These are phyloP conservation scores for Xestia rhomboidea DNA, from an alignment of 2,888 invertebrate genomes.

Conservation along the genomic window DNA sequence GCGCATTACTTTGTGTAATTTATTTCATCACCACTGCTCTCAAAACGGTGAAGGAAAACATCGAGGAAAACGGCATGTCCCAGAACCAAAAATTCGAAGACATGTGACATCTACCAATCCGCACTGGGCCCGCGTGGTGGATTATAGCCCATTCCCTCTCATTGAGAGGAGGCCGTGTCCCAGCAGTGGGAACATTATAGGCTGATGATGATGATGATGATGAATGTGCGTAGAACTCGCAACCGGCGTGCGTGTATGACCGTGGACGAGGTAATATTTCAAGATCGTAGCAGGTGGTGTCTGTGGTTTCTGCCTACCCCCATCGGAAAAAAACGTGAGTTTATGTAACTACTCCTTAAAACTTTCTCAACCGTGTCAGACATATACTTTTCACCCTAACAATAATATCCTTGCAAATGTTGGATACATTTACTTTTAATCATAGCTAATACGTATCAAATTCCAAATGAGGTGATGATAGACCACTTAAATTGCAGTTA, in stretches of 20 bases:
- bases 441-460: constrained; percentile 50
- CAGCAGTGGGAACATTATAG: too few species aligned
- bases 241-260: neutral
- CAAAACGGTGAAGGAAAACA: too few species aligned
- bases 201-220: too few species aligned
- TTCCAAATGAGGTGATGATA: constrained; percentile 63
- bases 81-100: too few species aligned
- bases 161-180: too few species aligned
- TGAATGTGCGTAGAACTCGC: neutral
- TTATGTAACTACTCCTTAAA: neutral
- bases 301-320: neutral
- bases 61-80: too few species aligned
- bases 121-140: too few species aligned
- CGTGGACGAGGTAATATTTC: neutral
- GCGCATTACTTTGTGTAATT: too few species aligned
- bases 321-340: neutral
- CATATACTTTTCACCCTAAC: neutral
- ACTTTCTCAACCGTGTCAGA: neutral
- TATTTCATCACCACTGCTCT: too few species aligned
- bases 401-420: constrained; percentile 15
- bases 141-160: too few species aligned
- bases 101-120: too few species aligned
- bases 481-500: constrained; percentile 58
- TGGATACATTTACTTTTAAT: constrained; percentile 42
- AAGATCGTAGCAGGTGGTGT: neutral